Evolutionary conservation across 2,797 vertebrate genomes (phyloP), one percentile per base, ranked within the genome.

Genomic region (Malacoraja senta): DNA sequence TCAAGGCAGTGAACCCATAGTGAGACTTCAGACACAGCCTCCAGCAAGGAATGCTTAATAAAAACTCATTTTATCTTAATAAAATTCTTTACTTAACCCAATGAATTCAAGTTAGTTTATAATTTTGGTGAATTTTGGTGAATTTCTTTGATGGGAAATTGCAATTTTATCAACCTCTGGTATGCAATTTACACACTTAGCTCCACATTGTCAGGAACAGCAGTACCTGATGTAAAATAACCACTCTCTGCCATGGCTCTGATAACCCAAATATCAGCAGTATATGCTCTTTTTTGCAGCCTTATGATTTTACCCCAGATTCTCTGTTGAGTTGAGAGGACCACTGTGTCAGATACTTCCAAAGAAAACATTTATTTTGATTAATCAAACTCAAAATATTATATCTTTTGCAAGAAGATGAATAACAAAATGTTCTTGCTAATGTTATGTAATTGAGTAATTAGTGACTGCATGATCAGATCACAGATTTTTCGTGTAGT

Each of bases 11-110:
- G 29, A 8, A 92, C 72, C 68, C 90, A 53, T 29, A 29, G 24
- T 53, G 26, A 92, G 71, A 92, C 38, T 76, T n/a, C 71, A 92
- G 90, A 53, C 71, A 38, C 10, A 26, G 38, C 44, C 38, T 92
- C 71, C 71, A 92, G 90, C 71, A 76, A 92, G 76, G 71, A 92
- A 76, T 76, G 38, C 35, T 53, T n/a, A 15, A 76, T 76, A 38
- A 92, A 92, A 58, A 76, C 26, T 53, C 53, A 38, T 74, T 92
- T 92, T 58, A 92, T 76, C 35, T 91, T 35, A 90, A 35, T n/a
- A 68, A 72, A 53, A 74, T 53, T 19, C 68, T 58, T 92, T 53
- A 53, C 12, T 53, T 74, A 53, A 74, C 71, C 72, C 71, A 12
- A 53, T 17, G 38, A 76, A 74, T 92, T 76, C 90, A 91, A 74